Conservation (phyloP, 2,797 vertebrate species). For the Malacoctenus gilli region DNA sequence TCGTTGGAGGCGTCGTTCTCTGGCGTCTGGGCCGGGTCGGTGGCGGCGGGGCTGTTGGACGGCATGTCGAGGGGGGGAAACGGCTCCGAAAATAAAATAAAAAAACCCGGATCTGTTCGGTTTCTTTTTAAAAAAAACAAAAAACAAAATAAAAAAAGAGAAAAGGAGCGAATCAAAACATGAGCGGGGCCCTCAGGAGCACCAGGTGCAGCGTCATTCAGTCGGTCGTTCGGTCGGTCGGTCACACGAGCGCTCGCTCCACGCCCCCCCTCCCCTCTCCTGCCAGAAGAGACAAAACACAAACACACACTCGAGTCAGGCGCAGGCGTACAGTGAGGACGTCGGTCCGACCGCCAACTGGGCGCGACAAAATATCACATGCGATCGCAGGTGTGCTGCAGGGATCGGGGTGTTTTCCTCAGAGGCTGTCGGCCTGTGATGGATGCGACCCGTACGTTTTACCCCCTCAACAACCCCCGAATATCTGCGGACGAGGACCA, state of each 20-base stretch:
- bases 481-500: too few species aligned
- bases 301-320: slow-evolving; percentile 18
- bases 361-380: background rate
- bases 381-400: slow-evolving; percentile 48
- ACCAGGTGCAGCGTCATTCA: slow-evolving; percentile 73
- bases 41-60: slow-evolving; percentile 74
- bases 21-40: slow-evolving; percentile 64
- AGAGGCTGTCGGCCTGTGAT: slow-evolving; percentile 34
- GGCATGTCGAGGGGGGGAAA: slow-evolving; percentile 73
- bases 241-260: slow-evolving; percentile 37
- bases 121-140: background rate
- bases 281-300: slow-evolving; percentile 16
- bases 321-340: slow-evolving; percentile 16
- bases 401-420: slow-evolving; percentile 39
- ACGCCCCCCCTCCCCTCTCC: slow-evolving; percentile 63
- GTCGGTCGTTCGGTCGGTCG: slow-evolving; percentile 30
- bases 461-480: background rate
- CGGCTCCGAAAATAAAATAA: slow-evolving; percentile 30
- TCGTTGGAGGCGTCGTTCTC: slow-evolving; percentile 67
- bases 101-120: too few species aligned
- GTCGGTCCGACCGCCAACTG: slow-evolving; percentile 22
- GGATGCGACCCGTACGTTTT: slow-evolving; percentile 34
- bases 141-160: slow-evolving; percentile 16
- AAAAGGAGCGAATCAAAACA: slow-evolving; percentile 67
- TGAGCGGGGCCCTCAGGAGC: slow-evolving; percentile 57